Conservation (phyloP, 1,140 invertebrate genomes). For the Leptestheria dahalacensis region DNA sequence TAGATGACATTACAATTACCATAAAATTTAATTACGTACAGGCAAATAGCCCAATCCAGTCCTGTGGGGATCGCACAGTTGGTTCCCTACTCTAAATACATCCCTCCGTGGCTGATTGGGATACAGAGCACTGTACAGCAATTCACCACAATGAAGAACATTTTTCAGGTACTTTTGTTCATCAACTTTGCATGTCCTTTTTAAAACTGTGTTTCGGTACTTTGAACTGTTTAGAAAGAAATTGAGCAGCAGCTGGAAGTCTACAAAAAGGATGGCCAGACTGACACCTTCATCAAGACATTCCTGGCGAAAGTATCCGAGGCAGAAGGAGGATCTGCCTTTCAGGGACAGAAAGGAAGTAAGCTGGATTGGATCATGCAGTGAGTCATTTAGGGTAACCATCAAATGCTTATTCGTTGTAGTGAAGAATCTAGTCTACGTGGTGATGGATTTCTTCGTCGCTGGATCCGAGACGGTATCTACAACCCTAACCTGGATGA, state of each 20-base stretch:
- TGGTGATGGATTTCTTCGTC: conserved; percentile 56
- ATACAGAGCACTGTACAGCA: not conserved
- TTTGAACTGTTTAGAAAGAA: not conserved
- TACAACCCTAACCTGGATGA: conserved; percentile 71
- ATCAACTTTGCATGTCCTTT: not conserved
- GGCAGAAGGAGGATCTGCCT: not conserved
- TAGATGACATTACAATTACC: not conserved
- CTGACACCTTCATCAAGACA: not conserved
- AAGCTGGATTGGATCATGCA: not conserved
- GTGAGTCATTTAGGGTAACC: not conserved
- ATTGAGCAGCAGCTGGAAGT: not conserved
- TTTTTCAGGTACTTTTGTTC: not conserved
- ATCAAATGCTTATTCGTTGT: not conserved
- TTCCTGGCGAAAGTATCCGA: not conserved
- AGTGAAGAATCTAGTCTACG: not conserved
- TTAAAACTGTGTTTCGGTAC: not conserved
- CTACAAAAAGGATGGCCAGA: not conserved
- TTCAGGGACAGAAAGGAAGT: not conserved
- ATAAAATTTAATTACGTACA: not conserved
- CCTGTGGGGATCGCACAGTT: not conserved
- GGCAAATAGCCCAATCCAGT: not conserved
- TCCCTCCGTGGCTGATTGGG: not conserved
- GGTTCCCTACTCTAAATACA: not conserved
- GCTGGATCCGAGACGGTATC: conserved; percentile 91
- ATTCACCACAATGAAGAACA: not conserved